phyloP scores from a whole-genome alignment of 2,113 vertebrate genomes.

The Sakesphorus luctuosus region DNA sequence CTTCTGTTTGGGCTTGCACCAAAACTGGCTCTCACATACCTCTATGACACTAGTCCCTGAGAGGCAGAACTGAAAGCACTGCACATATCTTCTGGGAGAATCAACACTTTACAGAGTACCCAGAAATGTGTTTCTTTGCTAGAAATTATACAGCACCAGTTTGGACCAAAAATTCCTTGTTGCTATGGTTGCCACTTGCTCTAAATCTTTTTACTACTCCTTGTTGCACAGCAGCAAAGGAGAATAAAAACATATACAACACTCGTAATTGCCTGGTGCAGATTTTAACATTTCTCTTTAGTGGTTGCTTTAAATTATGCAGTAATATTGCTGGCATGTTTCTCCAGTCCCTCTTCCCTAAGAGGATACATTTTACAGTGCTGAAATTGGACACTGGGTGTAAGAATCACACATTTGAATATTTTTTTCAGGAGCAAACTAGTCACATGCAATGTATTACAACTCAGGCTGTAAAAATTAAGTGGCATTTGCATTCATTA shows the following conservation, averaged over 20 bases:
- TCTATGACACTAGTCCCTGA: neutral
- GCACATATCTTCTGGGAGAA: neutral
- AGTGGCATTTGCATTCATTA: constrained; percentile 63
- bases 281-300: constrained; percentile 37
- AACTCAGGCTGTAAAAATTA: constrained; percentile 63
- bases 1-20: neutral
- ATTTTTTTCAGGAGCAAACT: constrained; percentile 19
- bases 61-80: neutral
- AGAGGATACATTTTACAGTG: neutral
- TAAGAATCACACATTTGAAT: constrained; percentile 23
- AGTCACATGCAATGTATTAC: constrained; percentile 51
- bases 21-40: neutral
- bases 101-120: neutral
- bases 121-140: constrained; percentile 15
- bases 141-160: constrained; percentile 1
- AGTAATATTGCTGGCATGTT: constrained; percentile 18
- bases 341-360: neutral
- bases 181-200: constrained; percentile 55
- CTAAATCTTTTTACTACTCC: constrained; percentile 37
- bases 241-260: constrained; percentile 37
- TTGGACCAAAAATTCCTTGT: constrained; percentile 26
- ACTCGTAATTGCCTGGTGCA: constrained; percentile 36
- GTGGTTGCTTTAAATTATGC: constrained; percentile 50
- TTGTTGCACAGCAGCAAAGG: neutral
- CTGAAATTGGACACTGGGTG: constrained; percentile 23